Evolutionary conservation across 2,797 vertebrate genomes (phyloP).

Genomic region (Sebastes miniatus): DNA sequence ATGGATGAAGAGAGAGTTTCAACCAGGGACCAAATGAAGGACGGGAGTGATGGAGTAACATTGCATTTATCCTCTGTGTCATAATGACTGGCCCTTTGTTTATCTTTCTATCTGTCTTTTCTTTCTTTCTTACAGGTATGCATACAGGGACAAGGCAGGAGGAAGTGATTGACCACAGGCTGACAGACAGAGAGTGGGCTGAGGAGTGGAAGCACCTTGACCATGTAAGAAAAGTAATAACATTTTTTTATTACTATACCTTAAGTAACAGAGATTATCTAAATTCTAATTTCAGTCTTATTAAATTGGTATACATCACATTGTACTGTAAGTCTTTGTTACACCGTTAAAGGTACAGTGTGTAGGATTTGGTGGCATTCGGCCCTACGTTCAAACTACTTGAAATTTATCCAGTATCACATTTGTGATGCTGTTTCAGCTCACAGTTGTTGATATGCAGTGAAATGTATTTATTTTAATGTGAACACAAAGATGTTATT

Average conservation of each 20-base stretch:
- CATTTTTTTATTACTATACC: constrained; percentile 85
- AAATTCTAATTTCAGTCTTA: neutral
- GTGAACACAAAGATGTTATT: neutral
- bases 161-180: constrained; percentile 95
- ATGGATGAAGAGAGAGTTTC: constrained; percentile 21
- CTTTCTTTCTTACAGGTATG: constrained; percentile 75
- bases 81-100: constrained; percentile 53
- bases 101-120: constrained; percentile 31
- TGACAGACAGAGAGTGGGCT: constrained; percentile 98
- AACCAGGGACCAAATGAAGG: constrained; percentile 20
- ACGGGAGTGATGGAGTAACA: constrained; percentile 17
- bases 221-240: constrained; percentile 93
- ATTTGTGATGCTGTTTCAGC: neutral
- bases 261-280: constrained; percentile 29
- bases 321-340: neutral
- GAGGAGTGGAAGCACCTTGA: constrained; percentile 99
- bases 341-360: neutral
- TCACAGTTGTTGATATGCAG: neutral
- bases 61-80: constrained; percentile 14
- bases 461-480: neutral
- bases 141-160: constrained; percentile 91
- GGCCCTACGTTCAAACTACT: neutral
- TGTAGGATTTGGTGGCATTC: no score
- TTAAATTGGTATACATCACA: neutral
- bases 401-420: neutral